phyloP scores from a whole-genome alignment of 2,797 vertebrate species.

The Hypotaenidia okinawae region DNA sequence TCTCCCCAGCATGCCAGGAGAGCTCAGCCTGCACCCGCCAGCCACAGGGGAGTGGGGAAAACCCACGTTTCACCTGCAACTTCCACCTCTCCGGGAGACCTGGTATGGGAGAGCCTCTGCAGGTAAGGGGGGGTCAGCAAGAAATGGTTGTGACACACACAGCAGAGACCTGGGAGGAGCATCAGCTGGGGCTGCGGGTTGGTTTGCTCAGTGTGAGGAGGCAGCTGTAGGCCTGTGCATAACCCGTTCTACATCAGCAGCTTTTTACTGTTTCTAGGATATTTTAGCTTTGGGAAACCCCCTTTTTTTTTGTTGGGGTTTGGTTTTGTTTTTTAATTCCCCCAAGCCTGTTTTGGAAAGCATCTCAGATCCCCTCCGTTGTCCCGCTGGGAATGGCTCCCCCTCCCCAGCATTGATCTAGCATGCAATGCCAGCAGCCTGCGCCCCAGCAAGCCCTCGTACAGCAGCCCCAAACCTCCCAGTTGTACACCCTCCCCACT shows the following conservation, averaged over 20 bases:
- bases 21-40: neutral
- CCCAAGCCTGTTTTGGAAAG: neutral
- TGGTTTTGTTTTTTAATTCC: no score
- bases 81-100: slow-evolving; percentile 77
- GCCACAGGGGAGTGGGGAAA: neutral
- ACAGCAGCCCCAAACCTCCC: neutral
- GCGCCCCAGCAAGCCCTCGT: rapidly evolving
- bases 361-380: rapidly evolving
- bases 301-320: no score
- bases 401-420: rapidly evolving
- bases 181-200: rapidly evolving
- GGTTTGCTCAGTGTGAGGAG: neutral
- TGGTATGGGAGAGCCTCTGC: slow-evolving; percentile 50
- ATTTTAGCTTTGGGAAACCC: neutral
- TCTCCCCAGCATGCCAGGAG: neutral
- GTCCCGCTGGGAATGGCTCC: rapidly evolving
- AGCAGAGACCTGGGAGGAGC: neutral
- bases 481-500: rapidly evolving
- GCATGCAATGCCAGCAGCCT: rapidly evolving
- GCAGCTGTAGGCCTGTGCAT: neutral
- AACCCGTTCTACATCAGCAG: rapidly evolving
- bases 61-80: neutral
- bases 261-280: neutral
- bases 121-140: slow-evolving; percentile 61
- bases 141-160: rapidly evolving